phyloP scores from a whole-genome alignment of 2,888 invertebrate genomes.

The Lutraria lutraria region DNA sequence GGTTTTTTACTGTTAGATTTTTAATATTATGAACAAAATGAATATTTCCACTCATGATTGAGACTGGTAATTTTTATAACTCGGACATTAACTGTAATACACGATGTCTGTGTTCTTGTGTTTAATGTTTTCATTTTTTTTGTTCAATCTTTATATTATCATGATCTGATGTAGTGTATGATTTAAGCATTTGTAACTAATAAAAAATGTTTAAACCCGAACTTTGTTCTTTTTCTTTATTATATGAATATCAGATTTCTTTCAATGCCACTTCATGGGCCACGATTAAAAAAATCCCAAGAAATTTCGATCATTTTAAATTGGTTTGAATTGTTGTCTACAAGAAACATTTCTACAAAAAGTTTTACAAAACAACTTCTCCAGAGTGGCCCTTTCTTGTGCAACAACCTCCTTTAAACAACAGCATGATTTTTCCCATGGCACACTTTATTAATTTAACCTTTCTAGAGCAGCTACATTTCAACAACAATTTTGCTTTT shows the following conservation, averaged over 20 bases:
- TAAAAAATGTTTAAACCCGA: constrained; percentile 51
- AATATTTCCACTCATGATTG: constrained; percentile 9
- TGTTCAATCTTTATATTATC: constrained; percentile 20
- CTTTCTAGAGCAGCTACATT: no score
- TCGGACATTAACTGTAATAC: not conserved
- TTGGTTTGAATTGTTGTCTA: no score
- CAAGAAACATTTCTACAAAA: no score
- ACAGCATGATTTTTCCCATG: no score
- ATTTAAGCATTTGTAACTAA: constrained; percentile 63
- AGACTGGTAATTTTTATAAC: not conserved
- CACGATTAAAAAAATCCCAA: no score
- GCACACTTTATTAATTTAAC: no score
- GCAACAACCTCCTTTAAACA: no score
- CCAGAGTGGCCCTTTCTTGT: no score
- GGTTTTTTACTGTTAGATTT: constrained; percentile 3
- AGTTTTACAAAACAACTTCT: no score
- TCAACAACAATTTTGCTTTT: no score
- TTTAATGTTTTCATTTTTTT: constrained; percentile 19
- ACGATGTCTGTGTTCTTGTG: not conserved
- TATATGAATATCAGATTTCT: not conserved
- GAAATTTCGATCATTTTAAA: no score
- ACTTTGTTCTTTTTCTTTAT: not conserved
- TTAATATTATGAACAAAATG: not conserved
- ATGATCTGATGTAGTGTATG: constrained; percentile 52
- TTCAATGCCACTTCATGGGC: no score